Evolutionary conservation across 1,140 invertebrate species (phyloP).

Genomic region (Glossosoma conforme): DNA sequence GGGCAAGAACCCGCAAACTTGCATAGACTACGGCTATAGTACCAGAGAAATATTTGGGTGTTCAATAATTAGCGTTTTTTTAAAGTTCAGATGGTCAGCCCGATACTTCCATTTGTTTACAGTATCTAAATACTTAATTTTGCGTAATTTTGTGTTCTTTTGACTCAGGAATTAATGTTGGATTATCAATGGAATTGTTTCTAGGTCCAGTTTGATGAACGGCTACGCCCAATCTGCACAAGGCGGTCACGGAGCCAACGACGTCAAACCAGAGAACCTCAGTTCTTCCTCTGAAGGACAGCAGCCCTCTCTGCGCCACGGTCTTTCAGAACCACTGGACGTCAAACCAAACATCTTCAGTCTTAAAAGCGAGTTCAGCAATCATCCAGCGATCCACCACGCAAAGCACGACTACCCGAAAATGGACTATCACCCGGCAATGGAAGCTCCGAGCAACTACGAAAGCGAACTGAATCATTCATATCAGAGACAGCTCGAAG

Average conservation of each 20-base stretch:
- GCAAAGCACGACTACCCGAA: conserved; percentile 22
- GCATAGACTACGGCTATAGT: too few relatives aligned
- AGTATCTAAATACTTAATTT: too few relatives aligned
- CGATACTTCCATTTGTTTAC: too few relatives aligned
- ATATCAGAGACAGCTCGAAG: conserved; percentile 5
- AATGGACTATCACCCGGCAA: conserved; percentile 24
- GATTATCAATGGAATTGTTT: too few relatives aligned
- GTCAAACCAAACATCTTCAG: conserved; percentile 49
- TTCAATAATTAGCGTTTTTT: too few relatives aligned
- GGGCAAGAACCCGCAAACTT: too few relatives aligned
- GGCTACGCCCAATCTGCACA: conserved; percentile 39
- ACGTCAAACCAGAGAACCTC: conserved; percentile 48
- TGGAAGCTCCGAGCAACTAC: conserved; percentile 36
- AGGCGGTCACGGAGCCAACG: conserved; percentile 43
- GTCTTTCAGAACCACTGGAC: conserved; percentile 40
- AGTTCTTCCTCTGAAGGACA: conserved; percentile 32
- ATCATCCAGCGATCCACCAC: conserved; percentile 38
- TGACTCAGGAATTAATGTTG: too few relatives aligned
- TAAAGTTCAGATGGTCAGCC: too few relatives aligned
- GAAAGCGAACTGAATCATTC: conserved; percentile 12
- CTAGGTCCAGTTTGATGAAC: conserved; percentile 44
- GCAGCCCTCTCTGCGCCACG: conserved; percentile 13
- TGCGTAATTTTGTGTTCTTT: too few relatives aligned
- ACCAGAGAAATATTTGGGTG: too few relatives aligned
- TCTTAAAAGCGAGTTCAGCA: conserved; percentile 47